Conservation (phyloP, 2,797 vertebrate species). For the Dromococcyx pavoninus region DNA sequence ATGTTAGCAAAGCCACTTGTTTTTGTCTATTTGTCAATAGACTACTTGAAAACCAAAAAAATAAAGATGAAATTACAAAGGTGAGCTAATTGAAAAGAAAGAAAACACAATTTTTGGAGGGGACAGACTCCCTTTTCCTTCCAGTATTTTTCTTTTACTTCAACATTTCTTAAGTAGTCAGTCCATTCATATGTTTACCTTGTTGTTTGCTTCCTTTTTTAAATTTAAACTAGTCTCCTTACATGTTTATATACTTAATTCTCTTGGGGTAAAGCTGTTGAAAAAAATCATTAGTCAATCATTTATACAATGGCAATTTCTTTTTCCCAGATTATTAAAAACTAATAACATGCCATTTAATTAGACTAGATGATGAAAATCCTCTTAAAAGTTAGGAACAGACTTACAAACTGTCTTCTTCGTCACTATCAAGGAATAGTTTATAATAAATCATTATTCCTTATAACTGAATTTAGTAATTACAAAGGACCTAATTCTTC, state of each 20-base stretch:
- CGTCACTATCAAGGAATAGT: background rate
- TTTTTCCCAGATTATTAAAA: conserved; percentile 50
- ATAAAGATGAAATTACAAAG: background rate
- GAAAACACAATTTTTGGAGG: background rate
- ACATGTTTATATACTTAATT: background rate
- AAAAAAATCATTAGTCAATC: conserved; percentile 26
- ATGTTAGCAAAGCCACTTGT: background rate
- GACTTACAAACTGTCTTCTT: background rate
- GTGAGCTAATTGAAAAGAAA: background rate
- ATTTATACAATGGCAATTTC: conserved; percentile 21
- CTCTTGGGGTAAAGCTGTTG: background rate
- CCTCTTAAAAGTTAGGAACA: conserved; percentile 30
- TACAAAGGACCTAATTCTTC: conserved; percentile 13
- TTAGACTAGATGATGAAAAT: conserved; percentile 28
- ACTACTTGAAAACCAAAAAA: background rate
- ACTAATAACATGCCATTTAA: conserved; percentile 35
- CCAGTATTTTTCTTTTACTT: background rate
- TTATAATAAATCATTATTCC: conserved; percentile 27
- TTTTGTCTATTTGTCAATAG: background rate
- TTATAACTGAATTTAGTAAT: conserved; percentile 11
- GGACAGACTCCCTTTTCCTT: background rate
- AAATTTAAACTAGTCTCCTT: background rate
- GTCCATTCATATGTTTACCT: background rate
- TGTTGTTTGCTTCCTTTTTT: background rate
- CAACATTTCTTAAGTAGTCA: background rate